phyloP scores from a whole-genome alignment of 1,140 invertebrate species.

The Drosophila ananassae region DNA sequence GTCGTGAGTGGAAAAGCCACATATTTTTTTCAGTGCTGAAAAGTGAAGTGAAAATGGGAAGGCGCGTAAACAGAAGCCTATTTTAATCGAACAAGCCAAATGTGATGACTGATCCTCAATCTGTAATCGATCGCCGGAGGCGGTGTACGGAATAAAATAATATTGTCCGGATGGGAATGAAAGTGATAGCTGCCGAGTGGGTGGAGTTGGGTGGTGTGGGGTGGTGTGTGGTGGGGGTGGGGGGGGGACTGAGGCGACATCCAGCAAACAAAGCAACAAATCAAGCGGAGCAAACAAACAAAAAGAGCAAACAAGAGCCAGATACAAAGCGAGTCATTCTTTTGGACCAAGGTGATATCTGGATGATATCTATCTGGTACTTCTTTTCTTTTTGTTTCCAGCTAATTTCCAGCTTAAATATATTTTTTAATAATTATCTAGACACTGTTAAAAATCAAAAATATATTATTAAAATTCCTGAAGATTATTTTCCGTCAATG shows the following conservation, averaged over 20 bases:
- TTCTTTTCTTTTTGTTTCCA: neutral
- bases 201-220: neutral
- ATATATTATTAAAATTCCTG: neutral
- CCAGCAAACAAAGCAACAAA: conserved; percentile 15
- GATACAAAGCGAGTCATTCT: conserved; percentile 1
- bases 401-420: neutral
- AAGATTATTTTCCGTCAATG: conserved; percentile 20
- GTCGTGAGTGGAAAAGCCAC: too few species aligned
- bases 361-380: neutral
- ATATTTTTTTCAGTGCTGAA: neutral
- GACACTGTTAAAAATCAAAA: neutral
- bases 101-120: conserved; percentile 12
- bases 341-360: conserved; percentile 1
- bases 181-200: neutral
- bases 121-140: conserved; percentile 17
- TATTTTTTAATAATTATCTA: neutral
- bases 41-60: neutral
- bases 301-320: conserved; percentile 1
- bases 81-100: neutral
- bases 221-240: neutral
- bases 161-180: neutral
- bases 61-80: conserved; percentile 18
- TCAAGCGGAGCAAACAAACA: conserved; percentile 14
- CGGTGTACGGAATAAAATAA: neutral
- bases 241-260: neutral